Evolutionary conservation across 2,888 invertebrate species (phyloP).

Genomic region (Aquatica leii): DNA sequence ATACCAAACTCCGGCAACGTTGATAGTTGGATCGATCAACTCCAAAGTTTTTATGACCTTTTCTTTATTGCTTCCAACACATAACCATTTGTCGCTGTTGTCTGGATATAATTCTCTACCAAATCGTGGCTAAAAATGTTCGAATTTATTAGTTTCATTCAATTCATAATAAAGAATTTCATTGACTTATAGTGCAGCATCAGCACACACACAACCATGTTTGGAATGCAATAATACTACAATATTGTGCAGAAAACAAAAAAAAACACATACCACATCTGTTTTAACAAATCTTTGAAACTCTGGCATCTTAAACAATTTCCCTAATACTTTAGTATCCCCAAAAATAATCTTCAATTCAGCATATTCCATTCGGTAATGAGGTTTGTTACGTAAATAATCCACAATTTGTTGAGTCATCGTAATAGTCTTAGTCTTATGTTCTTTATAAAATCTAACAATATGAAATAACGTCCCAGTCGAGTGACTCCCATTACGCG

Average conservation of each 20-base stretch:
- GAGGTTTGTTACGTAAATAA: constrained; percentile 64
- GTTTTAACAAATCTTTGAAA: constrained; percentile 65
- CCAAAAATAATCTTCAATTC: constrained; percentile 63
- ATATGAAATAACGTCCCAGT: constrained; percentile 68
- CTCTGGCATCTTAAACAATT: constrained; percentile 64
- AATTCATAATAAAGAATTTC: no score
- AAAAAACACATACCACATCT: constrained; percentile 58
- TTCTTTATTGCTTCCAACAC: constrained; percentile 62
- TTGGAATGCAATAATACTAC: no score
- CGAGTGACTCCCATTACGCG: constrained; percentile 57
- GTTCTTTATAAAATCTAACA: constrained; percentile 68
- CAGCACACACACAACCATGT: no score
- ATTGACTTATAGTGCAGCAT: no score
- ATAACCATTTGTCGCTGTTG: constrained; percentile 64
- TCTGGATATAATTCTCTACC: constrained; percentile 68
- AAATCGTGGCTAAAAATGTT: constrained; percentile 58
- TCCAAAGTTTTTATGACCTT: constrained; percentile 64
- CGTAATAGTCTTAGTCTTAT: constrained; percentile 64
- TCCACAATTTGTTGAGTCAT: constrained; percentile 66
- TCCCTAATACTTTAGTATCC: constrained; percentile 59
- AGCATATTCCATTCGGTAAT: constrained; percentile 63
- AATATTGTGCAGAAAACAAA: no score
- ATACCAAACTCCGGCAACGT: constrained; percentile 62
- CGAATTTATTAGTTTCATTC: no score
- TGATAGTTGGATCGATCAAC: constrained; percentile 66